phyloP scores from a whole-genome alignment of 2,113 vertebrate genomes.

The Entelurus aequoreus region DNA sequence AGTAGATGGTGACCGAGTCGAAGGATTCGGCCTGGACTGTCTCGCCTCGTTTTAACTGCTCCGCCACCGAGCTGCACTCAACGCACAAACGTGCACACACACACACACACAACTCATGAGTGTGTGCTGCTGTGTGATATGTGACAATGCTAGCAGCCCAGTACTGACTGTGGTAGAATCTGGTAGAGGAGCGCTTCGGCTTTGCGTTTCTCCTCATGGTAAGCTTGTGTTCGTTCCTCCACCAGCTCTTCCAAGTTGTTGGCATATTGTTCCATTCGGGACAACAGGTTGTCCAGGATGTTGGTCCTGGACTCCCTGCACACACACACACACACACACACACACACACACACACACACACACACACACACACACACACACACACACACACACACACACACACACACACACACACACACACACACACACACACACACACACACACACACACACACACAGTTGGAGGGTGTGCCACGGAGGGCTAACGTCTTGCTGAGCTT shows the following conservation, averaged over 20 bases:
- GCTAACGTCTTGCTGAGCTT: no score
- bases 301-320: conserved; percentile 86
- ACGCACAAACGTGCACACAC: no score
- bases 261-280: conserved; percentile 94
- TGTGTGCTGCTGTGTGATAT: conserved; percentile 7
- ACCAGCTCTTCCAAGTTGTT: conserved; percentile 95
- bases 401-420: no score
- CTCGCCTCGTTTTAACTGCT: conserved; percentile 90
- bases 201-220: conserved; percentile 92
- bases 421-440: no score
- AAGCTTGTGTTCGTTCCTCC: conserved; percentile 89
- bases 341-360: neutral
- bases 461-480: neutral
- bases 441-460: no score
- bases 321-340: neutral
- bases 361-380: no score
- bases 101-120: no score
- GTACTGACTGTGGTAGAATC: conserved; percentile 90
- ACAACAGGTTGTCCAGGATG: conserved; percentile 91
- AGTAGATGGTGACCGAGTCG: conserved; percentile 94
- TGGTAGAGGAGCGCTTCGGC: conserved; percentile 92
- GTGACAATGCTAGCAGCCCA: neutral
- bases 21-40: conserved; percentile 91
- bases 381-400: no score
- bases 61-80: conserved; percentile 81